Evolutionary conservation across 2,797 vertebrate genomes (phyloP), one percentile per base, ranked within the genome.

Genomic region (Cynodonichthys magdalenae): DNA sequence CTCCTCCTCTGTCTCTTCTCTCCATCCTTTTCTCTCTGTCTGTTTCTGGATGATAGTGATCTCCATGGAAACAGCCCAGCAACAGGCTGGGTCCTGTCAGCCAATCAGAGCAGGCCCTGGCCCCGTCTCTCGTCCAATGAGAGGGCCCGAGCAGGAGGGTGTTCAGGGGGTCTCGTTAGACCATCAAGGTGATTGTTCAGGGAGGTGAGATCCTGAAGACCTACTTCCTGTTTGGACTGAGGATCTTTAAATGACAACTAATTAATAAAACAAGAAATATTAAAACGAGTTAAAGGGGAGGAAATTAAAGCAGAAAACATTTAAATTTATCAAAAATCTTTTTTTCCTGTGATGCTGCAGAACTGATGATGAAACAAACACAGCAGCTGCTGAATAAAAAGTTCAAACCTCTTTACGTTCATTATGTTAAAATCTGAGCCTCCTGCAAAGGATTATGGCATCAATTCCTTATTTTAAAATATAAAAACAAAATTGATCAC

Each of bases 11-110:
- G n/a, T 71, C 27, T 46, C 54, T 44, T 29, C 49, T 28, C 53
- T 66, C 24, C 57, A 42, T 68, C 55, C 44, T 50, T 49, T 47
- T 24, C 42, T 46, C 50, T 50, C 49, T 19, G 6, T 48, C 66
- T 48, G 36, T 19, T 28, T 66, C 50, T 58, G 59, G 63, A 82
- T 66, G 60, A 91, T 88, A 82, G 72, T 66, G 79, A 91, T 92
- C 85, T 77, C 92, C 90, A 92, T 90, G 89, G 90, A 90, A 92
- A 93, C 91, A 91, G 82, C 91, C 88, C 87, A 85, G 91, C 90
- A 93, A 93, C 90, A 92, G 89, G 82, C 88, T 90, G 66, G 18
- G 39, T 67, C 59, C 64, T 27, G 6, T 19, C 51, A 63, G 41
- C 91, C 92, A 93, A 91, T 93, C 66, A 15, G 60, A 80, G 69